Conservation (phyloP, 2,113 vertebrate genomes). For the Grammomys surdaster region DNA sequence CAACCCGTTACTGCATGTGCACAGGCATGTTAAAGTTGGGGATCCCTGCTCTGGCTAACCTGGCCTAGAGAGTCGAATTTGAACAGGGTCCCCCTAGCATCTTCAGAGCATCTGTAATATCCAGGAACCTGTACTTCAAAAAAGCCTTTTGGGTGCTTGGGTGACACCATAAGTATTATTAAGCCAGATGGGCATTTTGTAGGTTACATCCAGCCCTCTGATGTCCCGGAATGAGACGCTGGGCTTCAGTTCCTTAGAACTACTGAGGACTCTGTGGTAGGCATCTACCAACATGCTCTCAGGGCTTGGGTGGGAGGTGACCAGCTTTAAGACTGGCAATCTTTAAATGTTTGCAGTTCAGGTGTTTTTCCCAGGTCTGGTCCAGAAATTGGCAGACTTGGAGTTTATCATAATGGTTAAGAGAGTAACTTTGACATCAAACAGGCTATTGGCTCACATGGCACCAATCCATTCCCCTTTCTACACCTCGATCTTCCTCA, state of each 20-base stretch:
- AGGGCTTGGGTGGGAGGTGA: neutral
- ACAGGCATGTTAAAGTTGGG: accelerated
- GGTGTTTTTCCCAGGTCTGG: neutral
- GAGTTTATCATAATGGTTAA: neutral
- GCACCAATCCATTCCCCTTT: neutral
- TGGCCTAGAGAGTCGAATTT: too few species aligned
- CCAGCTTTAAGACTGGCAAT: neutral
- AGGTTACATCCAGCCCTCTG: neutral
- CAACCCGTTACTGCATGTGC: neutral
- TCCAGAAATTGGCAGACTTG: neutral
- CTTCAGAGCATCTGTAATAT: too few species aligned
- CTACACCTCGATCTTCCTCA: neutral
- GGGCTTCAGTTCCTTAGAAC: neutral
- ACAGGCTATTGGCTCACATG: neutral
- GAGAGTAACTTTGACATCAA: neutral
- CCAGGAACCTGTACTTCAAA: neutral
- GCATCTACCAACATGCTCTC: neutral
- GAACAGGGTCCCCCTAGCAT: neutral
- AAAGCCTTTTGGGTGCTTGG: neutral
- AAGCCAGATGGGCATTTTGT: neutral
- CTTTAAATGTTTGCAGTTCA: neutral
- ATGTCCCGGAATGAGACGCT: neutral
- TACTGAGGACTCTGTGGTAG: neutral
- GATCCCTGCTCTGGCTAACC: neutral
- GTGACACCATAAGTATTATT: accelerated